phyloP scores from a whole-genome alignment of 2,113 vertebrate species.

The Melanotaenia duboulayi region DNA sequence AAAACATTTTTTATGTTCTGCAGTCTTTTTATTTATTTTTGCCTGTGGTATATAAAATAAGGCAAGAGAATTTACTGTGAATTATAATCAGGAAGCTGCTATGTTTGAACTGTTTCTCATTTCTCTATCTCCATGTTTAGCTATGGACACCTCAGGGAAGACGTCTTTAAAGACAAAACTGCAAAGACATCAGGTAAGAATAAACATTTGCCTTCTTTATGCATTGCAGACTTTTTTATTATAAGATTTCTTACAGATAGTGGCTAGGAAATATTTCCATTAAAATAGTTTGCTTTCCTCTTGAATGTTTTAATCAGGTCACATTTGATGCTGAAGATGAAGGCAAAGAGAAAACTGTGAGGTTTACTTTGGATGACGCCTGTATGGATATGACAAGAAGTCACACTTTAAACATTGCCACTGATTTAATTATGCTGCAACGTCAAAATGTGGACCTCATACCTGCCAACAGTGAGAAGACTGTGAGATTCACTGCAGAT shows the following conservation, averaged over 20 bases:
- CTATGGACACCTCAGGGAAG: neutral
- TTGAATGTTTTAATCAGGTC: slow-evolving; percentile 38
- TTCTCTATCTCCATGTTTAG: slow-evolving; percentile 14
- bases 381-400: slow-evolving; percentile 23
- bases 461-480: neutral
- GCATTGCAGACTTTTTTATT: neutral
- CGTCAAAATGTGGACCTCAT: neutral
- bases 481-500: neutral
- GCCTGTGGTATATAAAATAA: too few species aligned
- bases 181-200: slow-evolving; percentile 45
- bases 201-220: neutral
- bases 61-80: neutral
- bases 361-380: slow-evolving; percentile 8
- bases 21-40: too few species aligned
- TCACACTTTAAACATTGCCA: slow-evolving; percentile 5
- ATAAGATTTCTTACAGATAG: neutral
- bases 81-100: neutral
- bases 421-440: neutral
- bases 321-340: slow-evolving; percentile 33
- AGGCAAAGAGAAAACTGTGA: slow-evolving; percentile 38
- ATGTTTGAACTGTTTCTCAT: neutral
- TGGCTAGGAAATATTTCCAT: neutral
- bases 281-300: neutral
- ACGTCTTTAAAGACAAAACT: slow-evolving; percentile 1
- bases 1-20: too few species aligned